Evolutionary conservation across 2,888 invertebrate genomes (phyloP), one percentile per base, ranked within the genome.

Genomic region (Sminthurides aquaticus): DNA sequence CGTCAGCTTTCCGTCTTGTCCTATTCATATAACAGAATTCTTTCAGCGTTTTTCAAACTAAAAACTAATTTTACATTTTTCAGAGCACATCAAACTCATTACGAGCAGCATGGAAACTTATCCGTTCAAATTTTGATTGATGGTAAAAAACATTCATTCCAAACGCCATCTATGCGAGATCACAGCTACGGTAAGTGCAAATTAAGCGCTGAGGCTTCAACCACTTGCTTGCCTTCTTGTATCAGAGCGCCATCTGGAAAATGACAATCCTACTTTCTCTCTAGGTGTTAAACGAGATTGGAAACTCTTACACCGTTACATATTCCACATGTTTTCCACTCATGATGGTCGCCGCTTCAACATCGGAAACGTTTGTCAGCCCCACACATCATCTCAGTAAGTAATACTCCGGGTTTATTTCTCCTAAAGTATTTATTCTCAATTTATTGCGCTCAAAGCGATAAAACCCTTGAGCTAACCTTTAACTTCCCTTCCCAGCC

Each of bases 61-160:
- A n/a, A n/a, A n/a, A n/a, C 8, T 8, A 52, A 5, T 22, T n/a
- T 61, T 5, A 3, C 18, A 66, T 67, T 65, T 79, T 77, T 49
- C 69, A 87, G 87, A 27, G 84, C 85, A 1, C 89, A 89, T 76
- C 90, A 91, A 76, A 86, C 86, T 0, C 91, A 91, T 76, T 90
- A 91, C 77, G 91, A 91, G 75, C 90, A 91, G 79, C 87, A 87
- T 78, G 90, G 90, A 0, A 78, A 78, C 2, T 76, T 89, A 62
- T 80, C 80, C 28, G 89, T 87, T 60, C 82, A 79, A 28, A 78
- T 88, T 59, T 79, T 78, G 60, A 79, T 90, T 1, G 82, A 83
- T 5, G 81, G 81, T 2, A 72, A 76, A 62, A 80, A 82, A 43
- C 77, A 82, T 49, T 77, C 81, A 54, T 78, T 83, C 1, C 77